phyloP scores from a whole-genome alignment of 2,113 vertebrate genomes.

The Myotis yumanensis region DNA sequence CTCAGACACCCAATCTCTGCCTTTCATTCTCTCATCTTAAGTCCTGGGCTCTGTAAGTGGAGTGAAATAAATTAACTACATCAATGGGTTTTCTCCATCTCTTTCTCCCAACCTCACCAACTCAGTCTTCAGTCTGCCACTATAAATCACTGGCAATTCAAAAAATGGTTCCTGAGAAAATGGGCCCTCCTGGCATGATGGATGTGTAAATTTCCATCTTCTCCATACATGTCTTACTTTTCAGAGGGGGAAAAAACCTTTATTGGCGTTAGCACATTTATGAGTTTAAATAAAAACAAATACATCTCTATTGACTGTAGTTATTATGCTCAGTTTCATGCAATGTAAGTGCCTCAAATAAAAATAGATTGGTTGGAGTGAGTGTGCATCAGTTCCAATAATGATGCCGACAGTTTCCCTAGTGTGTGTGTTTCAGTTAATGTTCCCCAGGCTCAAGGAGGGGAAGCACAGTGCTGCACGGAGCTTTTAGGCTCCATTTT shows the following conservation, averaged over 20 bases:
- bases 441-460: constrained; percentile 72
- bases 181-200: constrained; percentile 53
- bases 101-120: background rate
- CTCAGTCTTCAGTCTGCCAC: background rate
- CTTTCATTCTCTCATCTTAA: background rate
- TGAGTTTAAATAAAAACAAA: constrained; percentile 86
- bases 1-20: background rate
- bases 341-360: constrained; percentile 83
- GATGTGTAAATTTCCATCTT: constrained; percentile 69
- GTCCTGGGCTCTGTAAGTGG: background rate
- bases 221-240: constrained; percentile 75
- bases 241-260: constrained; percentile 70
- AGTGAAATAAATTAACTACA: constrained; percentile 2
- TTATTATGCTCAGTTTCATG: constrained; percentile 84
- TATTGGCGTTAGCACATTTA: constrained; percentile 83
- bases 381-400: constrained; percentile 83
- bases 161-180: constrained; percentile 28
- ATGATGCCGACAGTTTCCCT: constrained; percentile 74
- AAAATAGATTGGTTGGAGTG: constrained; percentile 84
- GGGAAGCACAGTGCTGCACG: constrained; percentile 49
- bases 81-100: background rate
- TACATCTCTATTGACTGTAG: constrained; percentile 82
- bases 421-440: constrained; percentile 77
- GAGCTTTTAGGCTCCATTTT: constrained; percentile 79
- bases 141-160: background rate